Evolutionary conservation across 2,888 invertebrate species (phyloP).

Genomic region (Xanthia togata): DNA sequence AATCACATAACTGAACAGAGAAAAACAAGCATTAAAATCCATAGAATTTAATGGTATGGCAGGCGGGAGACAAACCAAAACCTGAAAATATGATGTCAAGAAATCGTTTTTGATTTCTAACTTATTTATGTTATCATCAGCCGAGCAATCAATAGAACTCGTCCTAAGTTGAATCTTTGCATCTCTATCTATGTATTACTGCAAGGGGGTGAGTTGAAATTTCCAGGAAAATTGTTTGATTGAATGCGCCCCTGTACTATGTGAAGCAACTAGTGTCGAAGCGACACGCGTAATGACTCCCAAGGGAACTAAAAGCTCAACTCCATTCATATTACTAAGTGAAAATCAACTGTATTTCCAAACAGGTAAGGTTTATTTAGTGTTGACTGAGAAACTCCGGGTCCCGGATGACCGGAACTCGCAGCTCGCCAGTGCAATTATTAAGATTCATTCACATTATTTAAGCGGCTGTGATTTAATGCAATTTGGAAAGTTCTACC

Average conservation of each 20-base stretch:
- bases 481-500: slow-evolving; percentile 8
- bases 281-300: slow-evolving; percentile 10
- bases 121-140: background rate
- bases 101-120: no score
- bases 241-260: slow-evolving; percentile 58
- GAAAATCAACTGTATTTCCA: slow-evolving; percentile 45
- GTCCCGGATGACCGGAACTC: slow-evolving; percentile 46
- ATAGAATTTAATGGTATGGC: no score
- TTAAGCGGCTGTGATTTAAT: slow-evolving; percentile 42
- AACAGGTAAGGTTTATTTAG: slow-evolving; percentile 30
- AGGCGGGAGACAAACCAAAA: no score
- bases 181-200: slow-evolving; percentile 49
- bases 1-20: no score
- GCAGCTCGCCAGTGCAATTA: slow-evolving; percentile 48
- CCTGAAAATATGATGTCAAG: no score
- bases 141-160: slow-evolving; percentile 42
- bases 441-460: slow-evolving; percentile 53
- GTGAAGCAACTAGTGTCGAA: slow-evolving; percentile 62
- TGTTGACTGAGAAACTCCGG: slow-evolving; percentile 1
- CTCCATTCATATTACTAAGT: slow-evolving; percentile 20
- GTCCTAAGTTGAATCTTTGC: slow-evolving; percentile 14
- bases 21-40: no score
- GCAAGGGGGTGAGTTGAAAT: slow-evolving; percentile 28
- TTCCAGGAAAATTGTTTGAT: slow-evolving; percentile 43
- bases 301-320: slow-evolving; percentile 49